A percentile compares a stretch with the other conserved stretches of the same genome.
Conservation (phyloP, 2,113 vertebrate genomes). For the Prionailurus viverrinus region DNA sequence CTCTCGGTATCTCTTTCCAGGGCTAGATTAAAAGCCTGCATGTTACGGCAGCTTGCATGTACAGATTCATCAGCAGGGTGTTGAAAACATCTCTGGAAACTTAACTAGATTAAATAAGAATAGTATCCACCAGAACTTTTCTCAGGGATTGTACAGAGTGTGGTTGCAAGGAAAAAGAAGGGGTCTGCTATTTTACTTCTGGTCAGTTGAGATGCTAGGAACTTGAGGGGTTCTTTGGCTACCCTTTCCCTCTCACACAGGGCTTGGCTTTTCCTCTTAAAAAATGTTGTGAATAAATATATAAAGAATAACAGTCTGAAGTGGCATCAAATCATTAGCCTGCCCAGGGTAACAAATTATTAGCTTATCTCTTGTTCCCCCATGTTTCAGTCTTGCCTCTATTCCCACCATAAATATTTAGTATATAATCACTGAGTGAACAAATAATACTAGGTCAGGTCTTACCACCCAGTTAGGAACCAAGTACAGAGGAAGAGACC, state of each 20-base stretch:
- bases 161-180: not conserved
- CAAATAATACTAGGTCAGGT: not conserved
- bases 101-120: conserved; percentile 7
- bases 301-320: not conserved
- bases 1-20: not conserved
- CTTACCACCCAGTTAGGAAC: not conserved
- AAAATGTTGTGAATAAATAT: conserved; percentile 16
- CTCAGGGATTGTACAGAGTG: not conserved
- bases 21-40: not conserved
- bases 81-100: conserved; percentile 10
- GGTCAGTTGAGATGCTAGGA: not conserved
- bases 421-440: not conserved
- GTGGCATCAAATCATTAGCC: not conserved
- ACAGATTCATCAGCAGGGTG: not conserved
- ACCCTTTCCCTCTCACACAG: not conserved
- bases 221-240: not conserved
- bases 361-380: not conserved
- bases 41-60: not conserved
- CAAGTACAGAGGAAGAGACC: not conserved
- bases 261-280: conserved; percentile 8
- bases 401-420: not conserved
- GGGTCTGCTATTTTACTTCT: not conserved
- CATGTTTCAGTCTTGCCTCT: not conserved
- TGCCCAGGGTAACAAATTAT: not conserved
- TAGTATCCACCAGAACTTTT: not conserved